Evolutionary conservation across 2,113 vertebrate genomes (phyloP).

Genomic region (Panurus biarmicus): DNA sequence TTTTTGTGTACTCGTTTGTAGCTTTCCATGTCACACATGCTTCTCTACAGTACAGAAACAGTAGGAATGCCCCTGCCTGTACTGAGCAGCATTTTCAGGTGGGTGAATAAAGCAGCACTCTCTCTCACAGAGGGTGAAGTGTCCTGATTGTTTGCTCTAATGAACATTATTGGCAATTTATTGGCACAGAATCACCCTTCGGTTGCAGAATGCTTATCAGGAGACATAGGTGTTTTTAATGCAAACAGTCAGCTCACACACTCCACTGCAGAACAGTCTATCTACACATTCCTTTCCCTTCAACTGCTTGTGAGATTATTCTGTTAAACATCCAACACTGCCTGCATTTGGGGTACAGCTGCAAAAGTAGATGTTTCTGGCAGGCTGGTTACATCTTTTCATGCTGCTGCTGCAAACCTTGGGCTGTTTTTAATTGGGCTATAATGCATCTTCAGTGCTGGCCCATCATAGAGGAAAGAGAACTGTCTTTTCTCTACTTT

Average conservation of each 20-base stretch:
- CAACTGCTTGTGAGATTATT: not conserved
- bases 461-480: not conserved
- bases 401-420: not conserved
- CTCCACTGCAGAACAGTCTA: not conserved
- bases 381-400: not conserved
- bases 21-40: not conserved
- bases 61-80: not conserved
- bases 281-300: not conserved
- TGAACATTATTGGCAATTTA: not conserved
- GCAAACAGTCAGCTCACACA: not conserved
- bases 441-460: not conserved
- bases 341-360: not conserved
- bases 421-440: not conserved
- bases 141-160: not conserved
- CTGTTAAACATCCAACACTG: not conserved
- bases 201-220: rapidly evolving
- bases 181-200: not conserved
- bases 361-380: not conserved
- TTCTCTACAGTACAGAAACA: not conserved
- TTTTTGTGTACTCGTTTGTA: not conserved
- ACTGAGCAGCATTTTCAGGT: not conserved
- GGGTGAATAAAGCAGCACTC: not conserved
- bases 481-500: not conserved
- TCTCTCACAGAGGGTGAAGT: not conserved
- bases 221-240: not conserved